phyloP scores from a whole-genome alignment of 2,888 invertebrate species.

The Lapara coniferarum region DNA sequence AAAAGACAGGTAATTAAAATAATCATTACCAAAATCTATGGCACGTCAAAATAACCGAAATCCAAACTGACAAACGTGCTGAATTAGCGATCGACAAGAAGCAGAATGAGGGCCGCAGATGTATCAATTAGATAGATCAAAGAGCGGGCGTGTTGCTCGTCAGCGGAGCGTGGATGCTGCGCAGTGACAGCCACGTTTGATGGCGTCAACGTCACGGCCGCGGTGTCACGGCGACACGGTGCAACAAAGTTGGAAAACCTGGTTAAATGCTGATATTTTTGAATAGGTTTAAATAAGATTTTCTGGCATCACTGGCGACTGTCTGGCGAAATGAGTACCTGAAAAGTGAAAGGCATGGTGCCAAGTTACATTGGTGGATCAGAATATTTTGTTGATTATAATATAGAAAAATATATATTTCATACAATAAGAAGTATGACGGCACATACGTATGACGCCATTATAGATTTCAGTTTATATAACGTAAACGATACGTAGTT shows the following conservation, averaged over 20 bases:
- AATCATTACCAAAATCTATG: background rate
- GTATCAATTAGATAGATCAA: slow-evolving; percentile 72
- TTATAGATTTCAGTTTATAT: no score
- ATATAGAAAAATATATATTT: no score
- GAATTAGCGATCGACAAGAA: background rate
- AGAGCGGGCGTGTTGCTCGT: slow-evolving; percentile 44
- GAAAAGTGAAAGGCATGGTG: no score
- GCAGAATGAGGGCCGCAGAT: slow-evolving; percentile 56
- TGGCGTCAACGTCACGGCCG: background rate
- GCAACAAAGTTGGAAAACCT: background rate
- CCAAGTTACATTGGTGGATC: no score
- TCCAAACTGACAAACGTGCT: background rate
- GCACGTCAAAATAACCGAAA: background rate
- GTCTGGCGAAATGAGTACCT: no score
- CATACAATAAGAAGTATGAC: no score
- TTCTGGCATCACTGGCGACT: no score
- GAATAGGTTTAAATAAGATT: background rate
- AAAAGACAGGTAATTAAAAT: no score
- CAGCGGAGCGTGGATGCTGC: slow-evolving; percentile 11
- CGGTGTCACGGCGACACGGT: background rate
- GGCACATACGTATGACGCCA: no score
- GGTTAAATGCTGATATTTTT: background rate
- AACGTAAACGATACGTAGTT: no score
- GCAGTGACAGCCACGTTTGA: slow-evolving; percentile 49
- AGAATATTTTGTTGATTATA: no score